phyloP scores from a whole-genome alignment of 1,140 invertebrate species.

The Choristoneura fumiferana region DNA sequence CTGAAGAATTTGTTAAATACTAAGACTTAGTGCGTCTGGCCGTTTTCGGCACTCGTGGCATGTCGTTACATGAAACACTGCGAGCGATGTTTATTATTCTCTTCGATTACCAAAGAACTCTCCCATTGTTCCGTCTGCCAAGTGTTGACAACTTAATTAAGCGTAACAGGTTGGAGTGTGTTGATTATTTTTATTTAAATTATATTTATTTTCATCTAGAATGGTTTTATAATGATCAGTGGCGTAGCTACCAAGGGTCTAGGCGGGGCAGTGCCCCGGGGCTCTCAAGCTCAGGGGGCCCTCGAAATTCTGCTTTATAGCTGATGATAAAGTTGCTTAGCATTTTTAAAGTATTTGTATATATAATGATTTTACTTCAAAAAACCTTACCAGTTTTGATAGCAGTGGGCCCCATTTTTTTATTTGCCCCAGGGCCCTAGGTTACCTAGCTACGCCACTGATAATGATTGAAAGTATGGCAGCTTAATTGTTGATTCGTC shows the following conservation, averaged over 20 bases:
- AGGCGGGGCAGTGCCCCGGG: no score
- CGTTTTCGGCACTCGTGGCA: not conserved
- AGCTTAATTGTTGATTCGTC: not conserved
- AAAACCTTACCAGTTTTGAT: no score
- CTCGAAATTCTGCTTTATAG: no score
- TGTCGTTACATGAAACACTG: not conserved
- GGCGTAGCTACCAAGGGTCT: no score
- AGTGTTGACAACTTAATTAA: not conserved
- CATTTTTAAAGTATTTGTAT: no score
- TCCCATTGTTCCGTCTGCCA: not conserved
- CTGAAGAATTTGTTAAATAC: conserved; percentile 42
- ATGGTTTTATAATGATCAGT: not conserved
- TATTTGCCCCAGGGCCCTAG: no score
- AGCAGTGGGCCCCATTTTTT: no score
- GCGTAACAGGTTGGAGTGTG: not conserved
- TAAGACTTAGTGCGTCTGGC: conserved; percentile 1
- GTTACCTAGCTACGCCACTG: no score
- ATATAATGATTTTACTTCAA: no score
- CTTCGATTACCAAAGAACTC: conserved; percentile 12
- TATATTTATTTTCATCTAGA: not conserved
- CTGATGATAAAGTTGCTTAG: no score
- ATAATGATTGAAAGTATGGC: conserved; percentile 14
- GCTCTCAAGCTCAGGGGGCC: no score
- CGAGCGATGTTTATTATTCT: not conserved
- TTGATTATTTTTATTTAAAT: conserved; percentile 5